Conservation (phyloP, 1,140 invertebrate species). For the Proales similis region DNA sequence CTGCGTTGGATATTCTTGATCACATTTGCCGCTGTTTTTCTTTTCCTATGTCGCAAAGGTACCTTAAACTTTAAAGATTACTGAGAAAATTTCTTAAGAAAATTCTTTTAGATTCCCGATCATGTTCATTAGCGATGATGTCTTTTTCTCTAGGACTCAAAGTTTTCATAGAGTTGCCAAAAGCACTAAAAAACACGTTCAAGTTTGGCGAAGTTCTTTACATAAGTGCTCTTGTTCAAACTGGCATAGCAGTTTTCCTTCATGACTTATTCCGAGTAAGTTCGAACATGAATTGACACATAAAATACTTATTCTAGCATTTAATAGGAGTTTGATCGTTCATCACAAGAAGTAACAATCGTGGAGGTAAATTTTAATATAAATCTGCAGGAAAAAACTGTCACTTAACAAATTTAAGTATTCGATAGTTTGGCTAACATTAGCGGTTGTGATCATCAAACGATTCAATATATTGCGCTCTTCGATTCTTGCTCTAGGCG, state of each 20-base stretch:
- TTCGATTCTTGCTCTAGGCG: too few relatives aligned
- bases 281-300: neutral
- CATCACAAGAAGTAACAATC: constrained; percentile 8
- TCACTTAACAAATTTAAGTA: constrained; percentile 13
- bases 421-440: constrained; percentile 13
- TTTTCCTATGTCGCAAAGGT: constrained; percentile 27
- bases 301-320: neutral
- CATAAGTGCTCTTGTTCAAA: neutral
- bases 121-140: constrained; percentile 9
- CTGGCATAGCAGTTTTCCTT: constrained; percentile 4
- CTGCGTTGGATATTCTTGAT: constrained; percentile 30
- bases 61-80: constrained; percentile 5
- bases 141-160: neutral
- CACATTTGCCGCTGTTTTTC: neutral
- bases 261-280: constrained; percentile 15
- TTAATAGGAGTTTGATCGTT: neutral
- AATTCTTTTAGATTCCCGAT: constrained; percentile 24
- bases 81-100: constrained; percentile 20
- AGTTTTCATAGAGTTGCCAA: too few relatives aligned
- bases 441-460: neutral
- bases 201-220: constrained; percentile 12
- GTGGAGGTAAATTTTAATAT: constrained; percentile 19
- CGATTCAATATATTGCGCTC: neutral
- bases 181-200: constrained; percentile 29
- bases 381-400: neutral